Base-by-base conservation (phyloP, 1,140 invertebrate species). In the Sitobion miscanthi region DNA sequence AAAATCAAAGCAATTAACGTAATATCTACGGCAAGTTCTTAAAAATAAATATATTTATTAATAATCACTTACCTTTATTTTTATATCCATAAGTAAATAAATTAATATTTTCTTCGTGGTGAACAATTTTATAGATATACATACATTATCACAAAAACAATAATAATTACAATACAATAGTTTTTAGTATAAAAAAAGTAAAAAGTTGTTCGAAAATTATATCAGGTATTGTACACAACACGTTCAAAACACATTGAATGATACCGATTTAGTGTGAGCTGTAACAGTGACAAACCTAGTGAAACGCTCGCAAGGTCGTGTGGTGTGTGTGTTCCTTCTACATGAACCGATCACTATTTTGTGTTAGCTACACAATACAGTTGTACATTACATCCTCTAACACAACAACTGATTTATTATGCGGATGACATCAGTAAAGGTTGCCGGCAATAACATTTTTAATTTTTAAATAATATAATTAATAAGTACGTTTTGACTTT, bases 221-320 rank as follows among this genome's bases (percentile, higher is more conserved):
- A 21, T 85, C 23, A n/a, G 23, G 30, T 47, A 89, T 52, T 35
- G 87, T n/a, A 35, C 49, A 52, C n/a, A 54, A 89, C 87, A 35
- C 47, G 49, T 54, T 52, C n/a, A 21, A 54, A 52, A 54, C 30
- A 89, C 87, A 35, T 54, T 23, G 87, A 54, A 87, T 47, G 45
- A 49, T 87, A 47, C 42, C 85, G 42, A 45, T 54, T 54, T 23
- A 89, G 87, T 89, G 87, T 38, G 14, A 21, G 47, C 20, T 11
- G 20, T 25, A 54, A 52, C 49, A 20, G 49, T 49, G n/a, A 89
- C 49, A 89, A n/a, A 23, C 21, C 20, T 54, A 89, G 49, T 52
- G 49, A 54, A 54, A 89, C 87, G 9, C 87, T 35, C 8, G 87
- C 87, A 89, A 89, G 87, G 87, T 89, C 87, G 49, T n/a, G 49